Evolutionary conservation across 2,797 vertebrate species (phyloP).

Genomic region (Artibeus jamaicensis): DNA sequence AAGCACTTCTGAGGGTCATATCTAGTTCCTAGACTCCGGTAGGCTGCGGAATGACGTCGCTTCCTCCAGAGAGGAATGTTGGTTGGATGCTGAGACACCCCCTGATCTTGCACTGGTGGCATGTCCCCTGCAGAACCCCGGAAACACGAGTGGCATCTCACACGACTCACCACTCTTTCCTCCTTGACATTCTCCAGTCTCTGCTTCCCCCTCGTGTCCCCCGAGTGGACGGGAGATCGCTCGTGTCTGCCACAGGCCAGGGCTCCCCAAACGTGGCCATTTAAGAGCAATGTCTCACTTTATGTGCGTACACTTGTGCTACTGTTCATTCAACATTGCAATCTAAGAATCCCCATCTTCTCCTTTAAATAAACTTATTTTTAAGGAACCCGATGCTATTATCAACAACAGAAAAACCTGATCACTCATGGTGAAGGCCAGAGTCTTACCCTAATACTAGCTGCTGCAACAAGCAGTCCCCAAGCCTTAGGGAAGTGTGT

Average conservation of each 20-base stretch:
- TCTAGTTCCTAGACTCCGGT: accelerated
- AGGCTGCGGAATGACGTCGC: accelerated
- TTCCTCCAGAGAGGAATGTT: neutral
- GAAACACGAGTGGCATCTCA: neutral
- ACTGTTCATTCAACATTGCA: neutral
- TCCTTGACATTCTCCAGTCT: neutral
- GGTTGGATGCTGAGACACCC: accelerated
- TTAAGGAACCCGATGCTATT: neutral
- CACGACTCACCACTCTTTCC: neutral
- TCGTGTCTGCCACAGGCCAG: no score
- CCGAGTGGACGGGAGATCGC: neutral
- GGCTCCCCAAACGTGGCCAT: neutral
- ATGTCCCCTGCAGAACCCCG: no score
- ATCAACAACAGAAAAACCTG: neutral
- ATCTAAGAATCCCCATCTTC: neutral
- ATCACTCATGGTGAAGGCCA: neutral
- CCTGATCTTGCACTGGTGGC: neutral
- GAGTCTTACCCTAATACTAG: neutral
- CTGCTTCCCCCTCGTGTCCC: neutral
- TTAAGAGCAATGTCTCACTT: neutral
- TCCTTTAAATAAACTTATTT: neutral
- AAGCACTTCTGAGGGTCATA: no score
- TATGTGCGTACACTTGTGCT: no score
- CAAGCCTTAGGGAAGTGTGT: neutral
- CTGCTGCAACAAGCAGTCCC: neutral